Conservation (phyloP, 1,140 invertebrate genomes). For the Polypedilum vanderplanki region DNA sequence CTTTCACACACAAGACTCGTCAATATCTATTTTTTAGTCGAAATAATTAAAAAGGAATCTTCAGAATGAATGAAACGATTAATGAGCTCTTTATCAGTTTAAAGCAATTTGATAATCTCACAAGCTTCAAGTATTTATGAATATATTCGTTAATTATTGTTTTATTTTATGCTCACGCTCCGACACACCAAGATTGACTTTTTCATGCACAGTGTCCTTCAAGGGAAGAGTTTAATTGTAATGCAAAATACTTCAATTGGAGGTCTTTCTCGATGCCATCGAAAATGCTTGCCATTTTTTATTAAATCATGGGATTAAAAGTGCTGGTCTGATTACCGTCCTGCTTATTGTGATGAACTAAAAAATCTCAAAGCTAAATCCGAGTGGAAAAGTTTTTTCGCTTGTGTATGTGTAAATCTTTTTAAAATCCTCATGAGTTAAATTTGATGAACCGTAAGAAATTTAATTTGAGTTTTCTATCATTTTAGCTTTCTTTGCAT, state of each 20-base stretch:
- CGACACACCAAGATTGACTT: constrained; percentile 93
- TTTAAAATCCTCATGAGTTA: too few relatives aligned
- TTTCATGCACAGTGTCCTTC: constrained; percentile 76
- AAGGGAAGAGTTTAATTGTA: constrained; percentile 70
- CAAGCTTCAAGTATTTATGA: background rate
- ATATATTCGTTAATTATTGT: background rate
- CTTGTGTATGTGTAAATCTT: background rate
- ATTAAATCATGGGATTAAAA: background rate
- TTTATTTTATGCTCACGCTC: constrained; percentile 64
- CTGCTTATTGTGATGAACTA: background rate
- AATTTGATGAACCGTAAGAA: too few relatives aligned
- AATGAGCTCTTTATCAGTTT: too few relatives aligned
- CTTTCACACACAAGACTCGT: background rate
- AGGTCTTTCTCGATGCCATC: constrained; percentile 62
- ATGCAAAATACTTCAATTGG: constrained; percentile 91
- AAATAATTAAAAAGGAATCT: background rate
- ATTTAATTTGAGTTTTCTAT: constrained; percentile 38
- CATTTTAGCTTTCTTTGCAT: constrained; percentile 45
- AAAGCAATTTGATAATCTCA: background rate
- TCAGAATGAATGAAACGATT: background rate
- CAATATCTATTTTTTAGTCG: background rate
- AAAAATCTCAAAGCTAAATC: background rate
- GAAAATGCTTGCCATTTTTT: constrained; percentile 55
- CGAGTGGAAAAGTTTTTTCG: background rate
- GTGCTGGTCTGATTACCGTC: background rate